Percentiles rank a stretch among this genome's conserved stretches.
Conservation (phyloP, 2,797 vertebrate species). For the Tadarida brasiliensis region DNA sequence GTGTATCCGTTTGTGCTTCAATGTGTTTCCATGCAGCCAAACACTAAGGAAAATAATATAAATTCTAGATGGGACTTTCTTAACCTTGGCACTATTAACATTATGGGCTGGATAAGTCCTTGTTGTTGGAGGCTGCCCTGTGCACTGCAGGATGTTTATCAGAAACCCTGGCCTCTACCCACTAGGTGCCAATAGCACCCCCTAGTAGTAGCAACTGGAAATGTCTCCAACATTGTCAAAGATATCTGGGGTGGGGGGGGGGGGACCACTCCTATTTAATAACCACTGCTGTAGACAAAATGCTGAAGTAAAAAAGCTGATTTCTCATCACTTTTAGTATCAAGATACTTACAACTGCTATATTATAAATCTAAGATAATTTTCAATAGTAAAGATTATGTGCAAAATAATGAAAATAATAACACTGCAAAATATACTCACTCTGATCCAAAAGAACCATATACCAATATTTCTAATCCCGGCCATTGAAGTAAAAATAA, state of each 20-base stretch:
- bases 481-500: slow-evolving; percentile 99
- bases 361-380: slow-evolving; percentile 3
- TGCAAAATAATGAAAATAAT: neutral
- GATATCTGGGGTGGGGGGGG: neutral
- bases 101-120: neutral
- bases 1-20: neutral
- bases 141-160: neutral
- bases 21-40: neutral
- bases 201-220: neutral
- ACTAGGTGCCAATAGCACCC: neutral
- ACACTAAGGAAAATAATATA: neutral
- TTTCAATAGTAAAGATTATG: neutral
- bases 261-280: neutral
- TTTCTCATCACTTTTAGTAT: neutral
- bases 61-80: neutral
- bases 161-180: neutral
- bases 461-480: slow-evolving; percentile 99
- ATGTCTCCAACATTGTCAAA: slow-evolving; percentile 6
- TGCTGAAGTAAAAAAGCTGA: neutral
- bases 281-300: neutral
- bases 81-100: neutral
- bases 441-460: slow-evolving; percentile 99
- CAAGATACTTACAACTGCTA: neutral
- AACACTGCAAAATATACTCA: slow-evolving; percentile 84
- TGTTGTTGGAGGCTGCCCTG: neutral